A percentile compares a stretch with the other conserved stretches of the same genome.
Evolutionary conservation across 2,888 invertebrate genomes (phyloP).

Genomic region (Pseudococcus jackbeardsleyi): DNA sequence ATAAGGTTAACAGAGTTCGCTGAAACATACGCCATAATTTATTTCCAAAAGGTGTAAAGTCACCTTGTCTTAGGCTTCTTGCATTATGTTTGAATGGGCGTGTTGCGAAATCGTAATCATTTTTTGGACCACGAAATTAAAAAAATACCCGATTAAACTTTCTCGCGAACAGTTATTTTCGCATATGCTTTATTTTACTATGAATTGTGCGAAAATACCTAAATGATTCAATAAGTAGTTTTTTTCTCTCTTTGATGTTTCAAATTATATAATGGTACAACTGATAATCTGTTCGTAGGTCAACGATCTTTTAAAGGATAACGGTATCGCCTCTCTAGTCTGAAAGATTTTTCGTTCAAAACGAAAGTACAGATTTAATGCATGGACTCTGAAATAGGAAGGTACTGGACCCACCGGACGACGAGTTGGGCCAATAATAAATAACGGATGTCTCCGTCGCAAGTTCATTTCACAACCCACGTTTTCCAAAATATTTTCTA

Average conservation of each 20-base stretch:
- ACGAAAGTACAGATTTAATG: conserved; percentile 19
- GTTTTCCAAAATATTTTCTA: not conserved
- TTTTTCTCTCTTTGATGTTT: not conserved
- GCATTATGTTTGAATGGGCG: not conserved
- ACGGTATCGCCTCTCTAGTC: conserved; percentile 17
- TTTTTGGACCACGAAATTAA: not conserved
- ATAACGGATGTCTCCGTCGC: not conserved
- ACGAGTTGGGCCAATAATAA: not conserved
- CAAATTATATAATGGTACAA: conserved; percentile 38
- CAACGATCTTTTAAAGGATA: conserved; percentile 35
- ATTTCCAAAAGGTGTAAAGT: not conserved
- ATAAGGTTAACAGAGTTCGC: not conserved
- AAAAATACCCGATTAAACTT: not conserved
- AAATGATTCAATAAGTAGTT: not conserved
- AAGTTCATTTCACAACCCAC: not conserved
- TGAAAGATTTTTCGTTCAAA: conserved; percentile 30
- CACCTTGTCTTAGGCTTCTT: not conserved
- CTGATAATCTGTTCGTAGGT: conserved; percentile 37
- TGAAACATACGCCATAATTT: not conserved
- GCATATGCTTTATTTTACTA: not conserved
- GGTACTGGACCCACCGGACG: not conserved
- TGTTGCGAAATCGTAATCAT: conserved; percentile 21
- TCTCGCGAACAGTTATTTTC: not conserved
- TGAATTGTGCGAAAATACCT: not conserved
- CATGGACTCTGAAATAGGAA: not conserved